Evolutionary conservation across 1,140 invertebrate genomes (phyloP), one percentile per base, ranked within the genome.

Genomic region (Papilio dardanus): DNA sequence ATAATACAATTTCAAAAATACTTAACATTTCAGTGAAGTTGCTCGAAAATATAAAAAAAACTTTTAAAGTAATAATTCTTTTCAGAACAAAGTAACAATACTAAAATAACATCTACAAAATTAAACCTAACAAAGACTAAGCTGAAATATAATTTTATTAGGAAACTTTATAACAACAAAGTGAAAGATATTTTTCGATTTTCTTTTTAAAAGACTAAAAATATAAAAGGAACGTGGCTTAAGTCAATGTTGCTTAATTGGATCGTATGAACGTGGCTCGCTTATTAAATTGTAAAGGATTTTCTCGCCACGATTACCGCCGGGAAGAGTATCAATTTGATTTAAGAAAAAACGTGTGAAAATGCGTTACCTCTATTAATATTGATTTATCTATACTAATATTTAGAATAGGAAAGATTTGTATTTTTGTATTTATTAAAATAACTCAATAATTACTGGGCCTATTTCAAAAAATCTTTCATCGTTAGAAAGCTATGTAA

Each of bases 281-380:
- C 69, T 73, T 73, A 73, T 73, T 73, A 73, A 73, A 58, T 73
- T 54, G 69, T 12, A 58, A 35, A 73, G 69, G 69, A 73, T 73
- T 73, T 73, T 73, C 69, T 31, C 46, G 50, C 21, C 6, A 8
- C 7, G 21, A 54, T 21, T 54, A 24, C 6, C 21, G 50, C 6
- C 10, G 24, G 42, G 16, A 73, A 71, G 40, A 14, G 69, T 73
- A 73, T 73, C 69, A 73, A 73, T 54, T 54, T 58, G 42, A 73
- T 73, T 73, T 71, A 3, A 69, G 66, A 71, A 42, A 31, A 42
- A 71, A 71, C 21, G 37, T 71, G 7, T 42, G 19, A 24, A 10
- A 19, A 24, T 16, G 42, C 35, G 35, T 37, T 35, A 21, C 19
- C 33, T 40, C 6, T 40, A 69, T 37, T 69, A 28, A 58, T 58